Evolutionary conservation across 1,140 invertebrate genomes (phyloP).

Genomic region (Gryon sp.): DNA sequence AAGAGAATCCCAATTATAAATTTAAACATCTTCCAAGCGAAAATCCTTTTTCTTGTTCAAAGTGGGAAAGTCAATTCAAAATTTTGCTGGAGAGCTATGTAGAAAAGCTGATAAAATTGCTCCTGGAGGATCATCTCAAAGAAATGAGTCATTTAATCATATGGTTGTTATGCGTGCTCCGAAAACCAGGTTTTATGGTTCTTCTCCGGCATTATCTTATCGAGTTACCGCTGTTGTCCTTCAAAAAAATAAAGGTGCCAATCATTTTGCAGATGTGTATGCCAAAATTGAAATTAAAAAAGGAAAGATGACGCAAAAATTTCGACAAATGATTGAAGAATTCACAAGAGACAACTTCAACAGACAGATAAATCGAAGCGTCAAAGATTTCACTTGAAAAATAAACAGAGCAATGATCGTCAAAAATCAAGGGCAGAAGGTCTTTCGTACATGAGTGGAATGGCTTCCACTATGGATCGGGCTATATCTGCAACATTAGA

Average conservation of each 20-base stretch:
- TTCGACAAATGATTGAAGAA: constrained; percentile 18
- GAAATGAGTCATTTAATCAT: constrained; percentile 46
- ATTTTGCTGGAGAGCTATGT: constrained; percentile 17
- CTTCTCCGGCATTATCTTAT: constrained; percentile 16
- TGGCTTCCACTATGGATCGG: constrained; percentile 29
- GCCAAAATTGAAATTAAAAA: constrained; percentile 4
- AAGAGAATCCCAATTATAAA: constrained; percentile 9
- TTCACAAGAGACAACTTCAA: constrained; percentile 6
- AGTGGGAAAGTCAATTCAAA: constrained; percentile 11
- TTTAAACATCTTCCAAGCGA: constrained; percentile 13
- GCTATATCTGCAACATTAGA: constrained; percentile 16
- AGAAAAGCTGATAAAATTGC: constrained; percentile 33
- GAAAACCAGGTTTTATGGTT: constrained; percentile 36
- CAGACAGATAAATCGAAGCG: constrained; percentile 11
- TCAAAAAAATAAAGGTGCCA: constrained; percentile 36
- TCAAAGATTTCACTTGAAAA: constrained; percentile 7
- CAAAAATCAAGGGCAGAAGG: constrained; percentile 24
- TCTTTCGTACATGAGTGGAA: constrained; percentile 33
- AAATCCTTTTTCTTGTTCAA: constrained; percentile 2
- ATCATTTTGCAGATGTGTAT: constrained; percentile 12
- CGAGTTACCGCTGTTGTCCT: constrained; percentile 21
- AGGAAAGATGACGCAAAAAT: not conserved
- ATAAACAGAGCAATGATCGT: not conserved
- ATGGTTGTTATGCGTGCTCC: constrained; percentile 24
- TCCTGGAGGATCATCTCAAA: constrained; percentile 31